Conservation (phyloP, 92 coral and sea anemone species). For the Micromussa lordhowensis region DNA sequence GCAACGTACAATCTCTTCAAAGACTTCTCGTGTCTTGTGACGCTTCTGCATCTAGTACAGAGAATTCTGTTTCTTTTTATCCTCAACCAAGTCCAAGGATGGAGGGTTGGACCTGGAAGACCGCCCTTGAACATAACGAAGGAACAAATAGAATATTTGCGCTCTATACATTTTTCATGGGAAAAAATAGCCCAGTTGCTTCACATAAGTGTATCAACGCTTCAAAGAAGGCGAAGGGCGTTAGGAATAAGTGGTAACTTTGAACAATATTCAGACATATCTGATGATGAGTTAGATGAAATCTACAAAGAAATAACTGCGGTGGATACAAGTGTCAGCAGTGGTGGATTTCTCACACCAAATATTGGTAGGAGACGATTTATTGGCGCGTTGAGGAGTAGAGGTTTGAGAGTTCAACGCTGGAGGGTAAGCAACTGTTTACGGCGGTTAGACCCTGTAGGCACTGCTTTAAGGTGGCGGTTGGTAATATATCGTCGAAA, state of each 20-base stretch:
- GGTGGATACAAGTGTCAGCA: constrained; percentile 39
- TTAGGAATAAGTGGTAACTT: constrained; percentile 48
- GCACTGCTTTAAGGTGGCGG: constrained; percentile 68
- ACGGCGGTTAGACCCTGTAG: constrained; percentile 56
- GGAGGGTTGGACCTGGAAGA: constrained; percentile 53
- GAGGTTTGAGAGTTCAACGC: constrained; percentile 62
- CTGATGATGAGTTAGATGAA: constrained; percentile 59
- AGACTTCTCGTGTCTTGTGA: constrained; percentile 9
- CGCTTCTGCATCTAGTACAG: constrained; percentile 15
- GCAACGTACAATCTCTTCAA: constrained; percentile 38
- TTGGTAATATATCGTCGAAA: constrained; percentile 65
- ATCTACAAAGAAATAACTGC: constrained; percentile 59
- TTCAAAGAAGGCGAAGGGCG: constrained; percentile 46
- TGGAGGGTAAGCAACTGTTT: constrained; percentile 67
- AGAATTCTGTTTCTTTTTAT: constrained; percentile 41
- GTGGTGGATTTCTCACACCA: constrained; percentile 68
- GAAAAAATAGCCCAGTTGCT: constrained; percentile 67
- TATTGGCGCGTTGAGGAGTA: constrained; percentile 58
- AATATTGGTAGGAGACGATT: constrained; percentile 77
- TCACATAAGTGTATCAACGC: constrained; percentile 55
- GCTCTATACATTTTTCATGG: constrained; percentile 70
- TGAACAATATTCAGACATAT: constrained; percentile 57
- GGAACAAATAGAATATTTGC: constrained; percentile 63
- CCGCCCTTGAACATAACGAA: too few species aligned
- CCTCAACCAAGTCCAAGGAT: constrained; percentile 33